Conservation (phyloP, 2,888 invertebrate species). For the Caenorhabditis sp. region DNA sequence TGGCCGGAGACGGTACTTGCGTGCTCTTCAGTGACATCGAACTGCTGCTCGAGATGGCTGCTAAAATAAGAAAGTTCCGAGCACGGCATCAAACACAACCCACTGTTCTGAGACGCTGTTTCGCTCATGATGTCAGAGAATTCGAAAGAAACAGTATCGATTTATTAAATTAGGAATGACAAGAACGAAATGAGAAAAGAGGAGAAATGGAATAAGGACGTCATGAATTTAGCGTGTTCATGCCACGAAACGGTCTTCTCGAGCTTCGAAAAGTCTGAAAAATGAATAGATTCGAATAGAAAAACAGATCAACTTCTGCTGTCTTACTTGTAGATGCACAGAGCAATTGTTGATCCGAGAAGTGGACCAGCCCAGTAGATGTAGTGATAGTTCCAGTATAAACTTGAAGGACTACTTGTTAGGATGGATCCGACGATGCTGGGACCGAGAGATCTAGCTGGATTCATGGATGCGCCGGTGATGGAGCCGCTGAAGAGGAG, state of each 20-base stretch:
- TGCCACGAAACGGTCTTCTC: constrained; percentile 67
- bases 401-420: not conserved
- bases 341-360: constrained; percentile 81
- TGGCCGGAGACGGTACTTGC: constrained; percentile 28
- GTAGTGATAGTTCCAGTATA: constrained; percentile 79
- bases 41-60: constrained; percentile 43
- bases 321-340: constrained; percentile 76
- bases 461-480: constrained; percentile 84
- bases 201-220: constrained; percentile 19
- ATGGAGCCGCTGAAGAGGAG: constrained; percentile 78
- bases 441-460: constrained; percentile 84
- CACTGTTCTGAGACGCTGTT: constrained; percentile 32
- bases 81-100: not conserved
- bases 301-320: not conserved
- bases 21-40: constrained; percentile 39
- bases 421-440: constrained; percentile 79
- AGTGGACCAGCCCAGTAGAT: constrained; percentile 83
- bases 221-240: constrained; percentile 60
- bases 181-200: constrained; percentile 7
- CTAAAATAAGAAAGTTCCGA: not conserved
- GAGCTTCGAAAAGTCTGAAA: constrained; percentile 73
- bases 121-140: constrained; percentile 33
- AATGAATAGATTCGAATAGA: not conserved
- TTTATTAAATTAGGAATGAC: constrained; percentile 23
- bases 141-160: constrained; percentile 12